phyloP scores from a whole-genome alignment of 2,888 invertebrate genomes.

The Palloptera scutellata region DNA sequence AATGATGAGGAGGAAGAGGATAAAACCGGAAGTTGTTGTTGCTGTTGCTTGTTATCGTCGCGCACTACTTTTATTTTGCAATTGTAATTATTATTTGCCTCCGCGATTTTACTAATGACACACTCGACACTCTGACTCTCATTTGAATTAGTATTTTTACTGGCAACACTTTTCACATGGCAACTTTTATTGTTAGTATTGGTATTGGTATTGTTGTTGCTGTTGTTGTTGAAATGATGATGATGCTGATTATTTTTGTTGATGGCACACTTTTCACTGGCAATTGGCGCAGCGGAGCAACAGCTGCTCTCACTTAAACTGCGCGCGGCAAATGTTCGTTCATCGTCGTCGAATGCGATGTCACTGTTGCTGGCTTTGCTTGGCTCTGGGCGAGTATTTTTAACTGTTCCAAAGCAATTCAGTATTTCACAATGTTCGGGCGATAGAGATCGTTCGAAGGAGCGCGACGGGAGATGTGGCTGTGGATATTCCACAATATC shows the following conservation, averaged over 20 bases:
- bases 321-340: slow-evolving; percentile 29
- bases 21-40: slow-evolving; percentile 2
- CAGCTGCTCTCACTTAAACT: slow-evolving; percentile 35
- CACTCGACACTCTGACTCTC: background rate
- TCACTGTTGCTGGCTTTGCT: slow-evolving; percentile 19
- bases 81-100: slow-evolving; percentile 40
- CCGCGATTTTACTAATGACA: background rate
- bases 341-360: slow-evolving; percentile 28
- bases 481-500: background rate
- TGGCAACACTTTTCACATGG: slow-evolving; percentile 2
- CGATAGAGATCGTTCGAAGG: slow-evolving; percentile 38
- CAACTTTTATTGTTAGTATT: slow-evolving; percentile 9
- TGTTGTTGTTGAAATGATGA: slow-evolving; percentile 21
- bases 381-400: slow-evolving; percentile 37
- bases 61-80: slow-evolving; percentile 36
- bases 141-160: background rate
- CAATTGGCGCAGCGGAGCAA: slow-evolving; percentile 23
- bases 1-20: slow-evolving; percentile 9
- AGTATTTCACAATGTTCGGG: slow-evolving; percentile 49
- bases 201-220: slow-evolving; percentile 21
- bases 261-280: slow-evolving; percentile 35
- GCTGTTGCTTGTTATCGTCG: slow-evolving; percentile 2
- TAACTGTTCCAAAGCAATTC: slow-evolving; percentile 45
- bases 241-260: slow-evolving; percentile 27
- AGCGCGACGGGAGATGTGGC: background rate